These are phyloP conservation scores for Ceryle rudis DNA, from an alignment of 2,797 vertebrate species.

Conservation along the genomic window DNA sequence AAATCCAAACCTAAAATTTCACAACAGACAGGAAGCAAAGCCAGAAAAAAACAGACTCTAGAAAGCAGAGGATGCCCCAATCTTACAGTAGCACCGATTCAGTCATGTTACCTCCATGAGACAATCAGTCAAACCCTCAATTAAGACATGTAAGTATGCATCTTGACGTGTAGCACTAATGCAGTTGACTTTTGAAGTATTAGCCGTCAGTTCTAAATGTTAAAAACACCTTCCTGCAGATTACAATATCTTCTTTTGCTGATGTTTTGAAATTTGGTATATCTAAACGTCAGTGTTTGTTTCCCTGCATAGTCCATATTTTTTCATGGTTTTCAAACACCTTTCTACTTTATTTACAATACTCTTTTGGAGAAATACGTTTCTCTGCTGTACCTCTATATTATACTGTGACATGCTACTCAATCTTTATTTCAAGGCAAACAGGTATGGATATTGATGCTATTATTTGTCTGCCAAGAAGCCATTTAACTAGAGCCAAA, in stretches of 20 bases:
- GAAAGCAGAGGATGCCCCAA: not conserved
- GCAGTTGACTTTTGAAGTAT: not conserved
- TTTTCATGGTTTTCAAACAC: not conserved
- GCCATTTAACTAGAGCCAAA: not conserved
- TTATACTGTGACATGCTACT: not conserved
- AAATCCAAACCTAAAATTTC: constrained; percentile 19
- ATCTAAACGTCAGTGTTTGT: not conserved
- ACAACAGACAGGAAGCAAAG: not conserved
- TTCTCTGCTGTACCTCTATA: not conserved
- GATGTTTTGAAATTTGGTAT: not conserved
- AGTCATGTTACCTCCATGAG: not conserved
- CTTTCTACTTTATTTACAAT: not conserved
- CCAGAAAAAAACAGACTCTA: not conserved
- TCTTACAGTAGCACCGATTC: not conserved
- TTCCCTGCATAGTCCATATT: not conserved
- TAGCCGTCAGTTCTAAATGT: not conserved
- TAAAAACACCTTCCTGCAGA: not conserved
- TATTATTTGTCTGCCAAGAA: not conserved
- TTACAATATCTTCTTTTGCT: not conserved
- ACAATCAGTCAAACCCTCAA: not conserved
- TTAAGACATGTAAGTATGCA: not conserved
- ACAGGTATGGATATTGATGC: not conserved
- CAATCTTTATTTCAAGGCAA: not conserved
- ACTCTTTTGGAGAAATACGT: not conserved
- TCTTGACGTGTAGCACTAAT: not conserved